Percentiles rank a stretch among this genome's conserved stretches.
Conservation (phyloP, 2,797 vertebrate species). For the Erpetoichthys calabaricus region DNA sequence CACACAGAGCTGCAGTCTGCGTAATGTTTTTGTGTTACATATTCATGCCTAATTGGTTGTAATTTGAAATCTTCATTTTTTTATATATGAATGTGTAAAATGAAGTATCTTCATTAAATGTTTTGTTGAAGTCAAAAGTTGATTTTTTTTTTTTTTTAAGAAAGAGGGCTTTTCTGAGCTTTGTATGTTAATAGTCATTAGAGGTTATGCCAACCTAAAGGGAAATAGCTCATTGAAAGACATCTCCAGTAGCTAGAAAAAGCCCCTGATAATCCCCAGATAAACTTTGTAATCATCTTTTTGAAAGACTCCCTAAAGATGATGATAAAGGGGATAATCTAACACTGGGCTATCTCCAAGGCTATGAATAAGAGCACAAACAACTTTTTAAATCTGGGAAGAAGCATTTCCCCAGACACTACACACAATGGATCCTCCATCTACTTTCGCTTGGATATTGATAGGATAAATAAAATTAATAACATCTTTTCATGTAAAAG, state of each 20-base stretch:
- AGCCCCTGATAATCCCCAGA: slow-evolving; percentile 6
- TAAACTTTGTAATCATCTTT: slow-evolving; percentile 11
- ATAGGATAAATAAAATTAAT: slow-evolving; percentile 4
- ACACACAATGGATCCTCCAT: neutral
- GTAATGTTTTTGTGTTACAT: too few species aligned
- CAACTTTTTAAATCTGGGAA: neutral
- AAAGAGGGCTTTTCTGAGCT: neutral
- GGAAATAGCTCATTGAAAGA: slow-evolving; percentile 3
- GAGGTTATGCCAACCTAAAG: neutral
- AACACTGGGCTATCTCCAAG: slow-evolving; percentile 5
- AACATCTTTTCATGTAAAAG: slow-evolving; percentile 2
- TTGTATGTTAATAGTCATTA: slow-evolving; percentile 4
- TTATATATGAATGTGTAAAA: too few species aligned
- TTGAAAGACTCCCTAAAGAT: slow-evolving; percentile 5
- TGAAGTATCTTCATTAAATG: too few species aligned
- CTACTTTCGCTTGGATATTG: neutral
- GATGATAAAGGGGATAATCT: slow-evolving; percentile 7
- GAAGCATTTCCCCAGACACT: neutral
- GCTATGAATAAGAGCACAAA: slow-evolving; percentile 8
- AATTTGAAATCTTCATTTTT: too few species aligned
- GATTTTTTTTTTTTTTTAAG: neutral
- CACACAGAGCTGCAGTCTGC: too few species aligned
- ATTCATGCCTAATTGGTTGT: too few species aligned
- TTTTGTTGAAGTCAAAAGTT: too few species aligned
- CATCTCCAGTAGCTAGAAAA: neutral